These are phyloP conservation scores for Caenorhabditis brenneri DNA, from an alignment of 1,140 invertebrate species.

Conservation along the genomic window DNA sequence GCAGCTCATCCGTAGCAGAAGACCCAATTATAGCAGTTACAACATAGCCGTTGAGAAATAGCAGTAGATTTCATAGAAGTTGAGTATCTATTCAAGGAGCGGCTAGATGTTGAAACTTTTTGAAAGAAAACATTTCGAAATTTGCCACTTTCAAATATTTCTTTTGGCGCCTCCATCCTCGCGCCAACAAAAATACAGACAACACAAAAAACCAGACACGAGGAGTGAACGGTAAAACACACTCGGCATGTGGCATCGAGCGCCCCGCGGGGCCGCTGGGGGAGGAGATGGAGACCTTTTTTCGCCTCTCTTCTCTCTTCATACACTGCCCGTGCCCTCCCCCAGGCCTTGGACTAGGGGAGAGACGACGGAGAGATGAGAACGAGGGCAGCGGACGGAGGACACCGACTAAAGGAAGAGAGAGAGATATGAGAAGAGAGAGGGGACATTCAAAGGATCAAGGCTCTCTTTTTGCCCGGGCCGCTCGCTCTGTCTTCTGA, in stretches of 20 bases:
- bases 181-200: background rate
- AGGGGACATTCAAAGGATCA: background rate
- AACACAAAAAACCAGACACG: constrained; percentile 12
- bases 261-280: background rate
- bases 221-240: constrained; percentile 9
- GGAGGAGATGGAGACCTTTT: constrained; percentile 4
- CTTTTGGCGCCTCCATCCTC: background rate
- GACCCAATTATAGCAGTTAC: too few relatives aligned
- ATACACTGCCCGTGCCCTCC: background rate
- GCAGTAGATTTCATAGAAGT: too few relatives aligned
- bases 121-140: background rate
- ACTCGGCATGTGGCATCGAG: background rate
- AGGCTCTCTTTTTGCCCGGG: background rate
- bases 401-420: background rate
- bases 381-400: constrained; percentile 25
- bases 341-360: background rate
- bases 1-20: too few relatives aligned
- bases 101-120: background rate
- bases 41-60: too few relatives aligned
- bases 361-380: constrained; percentile 8
- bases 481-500: background rate
- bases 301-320: background rate
- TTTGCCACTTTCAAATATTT: constrained; percentile 10
- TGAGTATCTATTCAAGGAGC: too few relatives aligned
- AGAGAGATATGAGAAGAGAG: background rate